Conservation (phyloP, 2,113 vertebrate genomes). For the Vimba vimba region DNA sequence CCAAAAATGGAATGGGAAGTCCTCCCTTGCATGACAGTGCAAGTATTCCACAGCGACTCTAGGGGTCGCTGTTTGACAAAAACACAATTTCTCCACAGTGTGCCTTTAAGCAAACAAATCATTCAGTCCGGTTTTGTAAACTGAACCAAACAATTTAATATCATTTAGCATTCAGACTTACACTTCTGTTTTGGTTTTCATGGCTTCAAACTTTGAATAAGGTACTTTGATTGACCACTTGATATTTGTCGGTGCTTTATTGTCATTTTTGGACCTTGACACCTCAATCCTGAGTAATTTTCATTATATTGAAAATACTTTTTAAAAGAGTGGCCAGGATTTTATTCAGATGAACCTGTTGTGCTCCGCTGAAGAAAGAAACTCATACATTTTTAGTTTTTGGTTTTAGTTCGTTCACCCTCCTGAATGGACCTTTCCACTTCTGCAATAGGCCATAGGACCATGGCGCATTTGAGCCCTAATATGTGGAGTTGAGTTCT, state of each 20-base stretch:
- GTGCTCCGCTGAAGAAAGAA: not conserved
- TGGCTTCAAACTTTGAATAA: not conserved
- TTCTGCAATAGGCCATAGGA: not conserved
- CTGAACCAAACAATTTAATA: not conserved
- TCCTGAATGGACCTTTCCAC: not conserved
- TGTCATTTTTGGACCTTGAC: not conserved
- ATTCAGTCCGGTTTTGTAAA: not conserved
- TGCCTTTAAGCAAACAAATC: not conserved
- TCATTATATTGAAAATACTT: not conserved
- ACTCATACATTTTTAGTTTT: not conserved
- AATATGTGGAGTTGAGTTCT: constrained; percentile 21
- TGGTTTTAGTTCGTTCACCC: too few relatives aligned
- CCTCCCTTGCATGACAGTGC: too few relatives aligned
- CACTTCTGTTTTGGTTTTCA: not conserved
- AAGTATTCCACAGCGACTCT: too few relatives aligned
- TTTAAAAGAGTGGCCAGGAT: not conserved
- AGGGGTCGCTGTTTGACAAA: too few relatives aligned
- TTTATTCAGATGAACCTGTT: not conserved
- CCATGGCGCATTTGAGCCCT: not conserved
- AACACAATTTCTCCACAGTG: too few relatives aligned
- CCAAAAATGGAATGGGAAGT: too few relatives aligned
- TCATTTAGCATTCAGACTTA: too few relatives aligned
- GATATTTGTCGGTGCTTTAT: not conserved
- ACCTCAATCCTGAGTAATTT: not conserved
- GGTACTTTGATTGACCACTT: not conserved